These are phyloP conservation scores for Apis cerana DNA, from an alignment of 1,140 invertebrate genomes.

Conservation along the genomic window DNA sequence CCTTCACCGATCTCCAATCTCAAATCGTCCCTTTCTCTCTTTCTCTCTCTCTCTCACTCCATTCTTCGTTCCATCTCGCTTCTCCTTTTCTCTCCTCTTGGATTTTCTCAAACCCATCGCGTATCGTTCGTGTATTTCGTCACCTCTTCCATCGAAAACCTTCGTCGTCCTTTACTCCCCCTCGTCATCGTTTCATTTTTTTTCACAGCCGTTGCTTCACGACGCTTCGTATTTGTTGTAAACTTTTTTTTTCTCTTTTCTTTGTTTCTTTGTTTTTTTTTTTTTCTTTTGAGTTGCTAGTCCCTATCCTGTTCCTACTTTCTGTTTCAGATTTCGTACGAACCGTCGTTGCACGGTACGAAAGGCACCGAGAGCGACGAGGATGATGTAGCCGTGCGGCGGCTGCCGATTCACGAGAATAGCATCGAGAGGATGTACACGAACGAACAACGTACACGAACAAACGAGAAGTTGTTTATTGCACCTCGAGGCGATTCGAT, in stretches of 20 bases:
- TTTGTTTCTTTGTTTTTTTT: conserved; percentile 37
- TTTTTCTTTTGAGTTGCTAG: conserved; percentile 76
- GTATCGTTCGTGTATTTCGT: neutral
- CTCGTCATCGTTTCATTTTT: conserved; percentile 41
- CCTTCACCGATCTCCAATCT: conserved; percentile 50
- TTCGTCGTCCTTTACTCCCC: neutral
- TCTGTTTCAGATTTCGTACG: conserved; percentile 76
- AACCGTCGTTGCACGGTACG: conserved; percentile 50
- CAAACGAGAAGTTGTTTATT: conserved; percentile 4
- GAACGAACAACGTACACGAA: conserved; percentile 20
- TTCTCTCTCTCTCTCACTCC: neutral
- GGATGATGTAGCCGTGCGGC: conserved; percentile 54
- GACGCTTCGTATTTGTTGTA: conserved; percentile 40
- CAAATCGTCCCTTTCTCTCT: conserved; percentile 21
- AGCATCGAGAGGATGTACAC: conserved; percentile 45
- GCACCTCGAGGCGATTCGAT: neutral
- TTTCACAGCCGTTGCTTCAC: conserved; percentile 42
- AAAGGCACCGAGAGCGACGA: conserved; percentile 48
- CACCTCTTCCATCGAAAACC: neutral
- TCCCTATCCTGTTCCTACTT: conserved; percentile 77
- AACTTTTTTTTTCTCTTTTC: neutral
- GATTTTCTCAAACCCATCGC: neutral
- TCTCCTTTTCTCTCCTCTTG: neutral
- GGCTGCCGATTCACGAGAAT: conserved; percentile 37
- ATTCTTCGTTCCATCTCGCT: neutral